phyloP scores from a whole-genome alignment of 1,140 invertebrate species.

The Aphidius ervi region DNA sequence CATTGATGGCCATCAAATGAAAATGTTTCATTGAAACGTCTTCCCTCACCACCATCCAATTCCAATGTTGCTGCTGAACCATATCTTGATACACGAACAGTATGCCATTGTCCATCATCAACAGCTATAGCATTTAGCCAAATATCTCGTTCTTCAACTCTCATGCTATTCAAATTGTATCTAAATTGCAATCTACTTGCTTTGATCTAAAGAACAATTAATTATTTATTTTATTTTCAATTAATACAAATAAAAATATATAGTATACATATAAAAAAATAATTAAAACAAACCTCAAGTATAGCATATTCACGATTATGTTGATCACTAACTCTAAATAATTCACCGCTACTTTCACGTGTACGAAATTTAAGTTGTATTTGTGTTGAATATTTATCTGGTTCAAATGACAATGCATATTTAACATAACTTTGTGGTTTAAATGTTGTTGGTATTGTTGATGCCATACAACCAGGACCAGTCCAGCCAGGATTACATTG shows the following conservation, averaged over 20 bases:
- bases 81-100: constrained; percentile 81
- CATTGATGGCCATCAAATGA: constrained; percentile 87
- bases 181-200: constrained; percentile 85
- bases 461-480: constrained; percentile 78
- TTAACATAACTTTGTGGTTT: constrained; percentile 91
- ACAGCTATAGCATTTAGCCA: constrained; percentile 86
- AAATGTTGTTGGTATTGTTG: constrained; percentile 84
- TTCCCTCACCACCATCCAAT: constrained; percentile 91
- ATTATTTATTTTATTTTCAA: constrained; percentile 12
- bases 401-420: constrained; percentile 91
- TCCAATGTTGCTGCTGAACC: constrained; percentile 91
- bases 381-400: constrained; percentile 85
- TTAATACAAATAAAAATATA: not conserved
- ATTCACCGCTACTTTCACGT: constrained; percentile 84
- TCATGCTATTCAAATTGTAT: constrained; percentile 87
- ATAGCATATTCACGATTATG: constrained; percentile 94
- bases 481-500: constrained; percentile 90
- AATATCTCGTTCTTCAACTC: constrained; percentile 84
- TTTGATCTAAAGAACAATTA: constrained; percentile 62
- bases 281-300: constrained; percentile 64
- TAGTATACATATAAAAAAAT: not conserved
- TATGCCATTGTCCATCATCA: constrained; percentile 97
- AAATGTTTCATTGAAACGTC: constrained; percentile 91
- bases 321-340: constrained; percentile 89
- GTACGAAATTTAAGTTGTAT: constrained; percentile 91